Base-by-base conservation (phyloP, 1,140 invertebrate genomes). In the Branchinecta lindahli region DNA sequence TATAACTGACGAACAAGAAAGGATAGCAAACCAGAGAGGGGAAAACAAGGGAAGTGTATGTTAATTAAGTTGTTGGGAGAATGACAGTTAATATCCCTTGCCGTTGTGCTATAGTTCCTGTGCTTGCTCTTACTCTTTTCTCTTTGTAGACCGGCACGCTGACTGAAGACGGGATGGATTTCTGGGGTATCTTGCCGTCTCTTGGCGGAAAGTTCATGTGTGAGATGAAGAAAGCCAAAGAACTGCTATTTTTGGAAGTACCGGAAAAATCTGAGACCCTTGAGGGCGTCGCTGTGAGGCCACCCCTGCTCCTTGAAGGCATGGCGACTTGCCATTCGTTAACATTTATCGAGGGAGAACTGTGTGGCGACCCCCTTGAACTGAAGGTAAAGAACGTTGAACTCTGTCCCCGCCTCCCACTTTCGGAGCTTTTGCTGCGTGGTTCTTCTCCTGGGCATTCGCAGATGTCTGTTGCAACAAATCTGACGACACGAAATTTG, bases 91-190 rank as follows among this genome's bases (percentile, higher is more conserved):
- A 33, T 33, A 33, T 33, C 33, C 33, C 33, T 33, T 5, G 33
- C 33, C 33, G 2, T 33, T 33, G 5, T 33, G 33, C 33, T 33
- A 33, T 33, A 33, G 33, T 33, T 33, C 18, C 66, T 5, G 52
- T 70, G 6, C 18, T 61, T 66, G 33, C 46, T 69, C 65, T 46
- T 52, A 45, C 67, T 71, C n/a, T 66, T 44, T 66, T 71, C 8
- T 68, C 5, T 66, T 18, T 77, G 33, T 74, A 86, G 86, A 98
- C 95, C 70, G 95, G 95, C 46, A 98, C 95, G 2, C 78, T 96
- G 73, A 93, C 93, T 20, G 89, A 97, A 80, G 95, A 97, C 79
- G 93, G 94, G 10, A 79, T 98, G 45, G 92, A 96, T 77, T 87
- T 98, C 80, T 90, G 90, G 83, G 90, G 91, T 44, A 85, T 94